phyloP scores from a whole-genome alignment of 2,888 invertebrate species.

The Drosophila antonietae region DNA sequence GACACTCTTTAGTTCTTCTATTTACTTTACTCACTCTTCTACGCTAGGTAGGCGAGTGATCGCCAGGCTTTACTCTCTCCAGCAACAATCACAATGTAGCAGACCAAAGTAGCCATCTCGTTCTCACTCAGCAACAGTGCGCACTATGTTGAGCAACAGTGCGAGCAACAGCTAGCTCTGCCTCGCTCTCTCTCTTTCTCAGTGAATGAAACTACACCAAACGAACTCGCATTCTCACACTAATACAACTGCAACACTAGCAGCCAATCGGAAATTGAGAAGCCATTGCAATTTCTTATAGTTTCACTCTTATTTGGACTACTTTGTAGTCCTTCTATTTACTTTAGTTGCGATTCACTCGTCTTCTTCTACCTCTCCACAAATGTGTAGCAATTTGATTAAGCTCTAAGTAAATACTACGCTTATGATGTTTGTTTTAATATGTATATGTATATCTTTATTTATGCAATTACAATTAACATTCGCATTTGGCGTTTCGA shows the following conservation, averaged over 20 bases:
- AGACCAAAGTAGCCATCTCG: not conserved
- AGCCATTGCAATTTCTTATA: too few species aligned
- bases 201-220: not conserved
- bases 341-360: not conserved
- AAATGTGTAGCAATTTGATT: not conserved
- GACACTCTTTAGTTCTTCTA: too few species aligned
- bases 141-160: rapidly evolving
- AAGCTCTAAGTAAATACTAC: not conserved
- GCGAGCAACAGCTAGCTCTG: not conserved
- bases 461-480: slow-evolving; percentile 6
- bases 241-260: too few species aligned
- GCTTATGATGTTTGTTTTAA: slow-evolving; percentile 1
- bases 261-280: not conserved
- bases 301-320: too few species aligned
- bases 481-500: not conserved
- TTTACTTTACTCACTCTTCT: too few species aligned
- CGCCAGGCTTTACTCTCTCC: not conserved
- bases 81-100: not conserved
- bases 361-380: not conserved
- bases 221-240: not conserved
- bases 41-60: not conserved
- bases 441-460: not conserved
- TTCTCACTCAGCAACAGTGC: not conserved
- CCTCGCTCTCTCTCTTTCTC: not conserved
- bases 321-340: too few species aligned